Evolutionary conservation across 2,888 invertebrate species (phyloP).

Genomic region (Caenorhabditis virilis): DNA sequence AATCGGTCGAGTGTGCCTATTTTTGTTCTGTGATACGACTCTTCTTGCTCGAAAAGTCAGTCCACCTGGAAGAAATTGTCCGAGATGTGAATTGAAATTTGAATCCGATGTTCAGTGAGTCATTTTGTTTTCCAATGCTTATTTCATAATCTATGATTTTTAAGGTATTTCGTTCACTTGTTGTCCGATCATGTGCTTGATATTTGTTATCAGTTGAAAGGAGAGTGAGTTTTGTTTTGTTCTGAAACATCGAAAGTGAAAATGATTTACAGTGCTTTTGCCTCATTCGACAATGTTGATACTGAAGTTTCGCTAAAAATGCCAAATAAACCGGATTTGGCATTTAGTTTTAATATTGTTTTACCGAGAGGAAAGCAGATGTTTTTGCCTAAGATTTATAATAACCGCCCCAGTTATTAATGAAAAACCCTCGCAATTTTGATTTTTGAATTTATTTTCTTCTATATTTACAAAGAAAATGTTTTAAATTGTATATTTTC

Average conservation of each 20-base stretch:
- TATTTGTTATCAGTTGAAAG: neutral
- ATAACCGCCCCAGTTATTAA: no score
- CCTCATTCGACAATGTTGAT: constrained; percentile 18
- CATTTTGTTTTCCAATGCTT: constrained; percentile 1
- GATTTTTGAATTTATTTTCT: no score
- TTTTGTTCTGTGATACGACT: neutral
- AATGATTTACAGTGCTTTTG: neutral
- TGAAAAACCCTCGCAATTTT: no score
- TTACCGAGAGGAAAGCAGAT: no score
- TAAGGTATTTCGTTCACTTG: constrained; percentile 1
- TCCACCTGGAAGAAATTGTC: constrained; percentile 5
- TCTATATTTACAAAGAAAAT: no score
- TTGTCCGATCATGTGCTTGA: neutral
- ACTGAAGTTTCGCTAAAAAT: constrained; percentile 6
- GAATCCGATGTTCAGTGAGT: neutral
- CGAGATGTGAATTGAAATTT: constrained; percentile 2
- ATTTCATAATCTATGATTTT: neutral
- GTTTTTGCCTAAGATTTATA: no score
- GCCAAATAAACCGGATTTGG: neutral
- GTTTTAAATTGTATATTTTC: no score
- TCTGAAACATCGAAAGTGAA: neutral
- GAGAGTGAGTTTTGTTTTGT: constrained; percentile 10
- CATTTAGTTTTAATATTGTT: neutral
- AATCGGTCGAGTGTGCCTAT: neutral
- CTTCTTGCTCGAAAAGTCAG: neutral